phyloP scores from a whole-genome alignment of 2,113 vertebrate genomes.

The Acanthochromis polyacanthus region DNA sequence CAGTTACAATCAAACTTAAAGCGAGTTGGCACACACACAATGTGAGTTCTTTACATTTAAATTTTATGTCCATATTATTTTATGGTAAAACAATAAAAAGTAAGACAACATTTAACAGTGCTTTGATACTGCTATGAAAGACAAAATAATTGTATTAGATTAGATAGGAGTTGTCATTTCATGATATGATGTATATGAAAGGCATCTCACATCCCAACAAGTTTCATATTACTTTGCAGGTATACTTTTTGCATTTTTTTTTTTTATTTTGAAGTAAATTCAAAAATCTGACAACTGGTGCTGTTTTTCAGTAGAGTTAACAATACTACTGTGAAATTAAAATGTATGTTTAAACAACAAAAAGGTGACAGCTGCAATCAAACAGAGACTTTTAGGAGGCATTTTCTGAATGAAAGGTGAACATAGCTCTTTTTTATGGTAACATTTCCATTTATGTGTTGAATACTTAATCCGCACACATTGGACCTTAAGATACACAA shows the following conservation, averaged over 20 bases:
- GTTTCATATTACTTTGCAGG: too few relatives aligned
- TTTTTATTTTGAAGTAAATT: neutral
- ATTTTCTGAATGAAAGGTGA: neutral
- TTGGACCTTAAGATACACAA: too few relatives aligned
- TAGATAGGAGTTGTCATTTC: neutral
- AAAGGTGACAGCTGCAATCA: too few relatives aligned
- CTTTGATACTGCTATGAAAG: neutral
- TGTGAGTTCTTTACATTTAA: neutral
- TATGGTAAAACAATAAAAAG: neutral
- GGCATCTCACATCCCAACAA: too few relatives aligned
- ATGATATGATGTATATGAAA: too few relatives aligned
- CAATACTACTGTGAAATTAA: neutral
- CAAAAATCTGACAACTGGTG: too few relatives aligned
- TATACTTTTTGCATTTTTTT: too few relatives aligned
- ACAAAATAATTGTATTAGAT: neutral
- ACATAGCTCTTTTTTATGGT: neutral
- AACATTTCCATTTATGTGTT: too few relatives aligned
- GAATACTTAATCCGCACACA: too few relatives aligned
- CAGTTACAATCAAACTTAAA: constrained; percentile 9
- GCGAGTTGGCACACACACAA: neutral
- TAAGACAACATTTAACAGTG: neutral
- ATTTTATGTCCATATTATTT: neutral
- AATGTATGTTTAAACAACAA: neutral
- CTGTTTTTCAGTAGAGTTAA: neutral
- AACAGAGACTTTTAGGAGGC: too few relatives aligned